These are phyloP conservation scores for Beaufortia kweichowensis DNA, from an alignment of 2,113 vertebrate genomes.

Conservation along the genomic window DNA sequence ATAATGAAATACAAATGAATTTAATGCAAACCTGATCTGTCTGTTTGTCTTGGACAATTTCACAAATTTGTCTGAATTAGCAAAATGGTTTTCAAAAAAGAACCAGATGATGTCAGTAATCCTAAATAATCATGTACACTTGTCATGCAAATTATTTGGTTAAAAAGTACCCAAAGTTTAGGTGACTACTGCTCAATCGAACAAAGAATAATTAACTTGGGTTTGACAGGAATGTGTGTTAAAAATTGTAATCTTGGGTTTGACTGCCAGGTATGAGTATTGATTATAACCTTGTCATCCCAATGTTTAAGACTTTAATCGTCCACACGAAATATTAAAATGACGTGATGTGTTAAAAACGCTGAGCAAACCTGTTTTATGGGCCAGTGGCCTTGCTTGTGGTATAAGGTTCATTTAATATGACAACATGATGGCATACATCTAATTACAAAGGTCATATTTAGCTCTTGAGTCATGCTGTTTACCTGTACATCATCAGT, in stretches of 20 bases:
- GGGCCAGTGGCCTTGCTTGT: background rate
- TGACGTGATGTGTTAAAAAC: conserved; percentile 17
- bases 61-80: too few species aligned
- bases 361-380: conserved; percentile 27
- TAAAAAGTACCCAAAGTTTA: too few species aligned
- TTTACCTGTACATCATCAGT: conserved; percentile 7
- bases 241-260: too few species aligned
- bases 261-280: conserved; percentile 24
- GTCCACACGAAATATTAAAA: background rate
- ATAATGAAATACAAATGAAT: too few species aligned
- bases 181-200: too few species aligned
- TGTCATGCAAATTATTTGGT: too few species aligned
- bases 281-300: background rate
- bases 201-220: background rate
- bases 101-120: too few species aligned
- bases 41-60: too few species aligned
- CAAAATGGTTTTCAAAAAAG: too few species aligned
- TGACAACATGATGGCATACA: background rate
- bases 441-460: conserved; percentile 30
- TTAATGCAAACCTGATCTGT: too few species aligned
- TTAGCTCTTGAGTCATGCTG: conserved; percentile 31
- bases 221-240: too few species aligned
- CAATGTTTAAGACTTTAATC: background rate
- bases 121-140: too few species aligned
- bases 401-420: conserved; percentile 21